Percentiles rank a stretch among this genome's conserved stretches.
These are phyloP conservation scores for Iphiclides podalirius DNA, from an alignment of 2,888 invertebrate genomes.

Conservation along the genomic window DNA sequence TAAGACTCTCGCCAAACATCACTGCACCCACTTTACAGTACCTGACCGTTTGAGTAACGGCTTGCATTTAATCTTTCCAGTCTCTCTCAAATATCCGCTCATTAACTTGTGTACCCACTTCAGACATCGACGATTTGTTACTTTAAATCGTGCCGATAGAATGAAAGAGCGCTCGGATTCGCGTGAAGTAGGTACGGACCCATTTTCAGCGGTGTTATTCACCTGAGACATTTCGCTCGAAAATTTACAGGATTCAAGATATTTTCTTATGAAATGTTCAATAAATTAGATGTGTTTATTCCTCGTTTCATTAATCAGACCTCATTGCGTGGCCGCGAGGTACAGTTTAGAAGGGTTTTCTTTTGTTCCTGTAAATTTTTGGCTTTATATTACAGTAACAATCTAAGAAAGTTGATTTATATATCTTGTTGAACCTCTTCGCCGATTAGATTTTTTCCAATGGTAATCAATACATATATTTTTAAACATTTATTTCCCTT, in stretches of 20 bases:
- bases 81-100: constrained; percentile 70
- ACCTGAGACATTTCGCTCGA: constrained; percentile 36
- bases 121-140: constrained; percentile 72
- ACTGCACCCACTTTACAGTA: constrained; percentile 44
- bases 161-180: constrained; percentile 58
- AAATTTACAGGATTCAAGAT: constrained; percentile 37
- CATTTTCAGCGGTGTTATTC: constrained; percentile 44
- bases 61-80: constrained; percentile 72
- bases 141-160: constrained; percentile 64
- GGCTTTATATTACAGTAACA: no score
- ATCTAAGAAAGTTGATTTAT: no score
- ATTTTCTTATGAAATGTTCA: constrained; percentile 48
- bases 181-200: constrained; percentile 37
- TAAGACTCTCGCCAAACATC: constrained; percentile 32
- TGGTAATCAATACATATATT: no score
- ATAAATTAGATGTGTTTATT: constrained; percentile 44
- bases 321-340: constrained; percentile 33
- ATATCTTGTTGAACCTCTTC: no score
- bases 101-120: constrained; percentile 75
- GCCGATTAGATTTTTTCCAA: no score
- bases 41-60: constrained; percentile 61
- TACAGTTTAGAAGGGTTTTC: background rate
- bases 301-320: constrained; percentile 50
- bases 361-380: background rate
- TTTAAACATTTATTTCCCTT: no score